A percentile compares a stretch with the other conserved stretches of the same genome.
phyloP scores from a whole-genome alignment of 1,140 invertebrate genomes.

The Cephus cinctus region DNA sequence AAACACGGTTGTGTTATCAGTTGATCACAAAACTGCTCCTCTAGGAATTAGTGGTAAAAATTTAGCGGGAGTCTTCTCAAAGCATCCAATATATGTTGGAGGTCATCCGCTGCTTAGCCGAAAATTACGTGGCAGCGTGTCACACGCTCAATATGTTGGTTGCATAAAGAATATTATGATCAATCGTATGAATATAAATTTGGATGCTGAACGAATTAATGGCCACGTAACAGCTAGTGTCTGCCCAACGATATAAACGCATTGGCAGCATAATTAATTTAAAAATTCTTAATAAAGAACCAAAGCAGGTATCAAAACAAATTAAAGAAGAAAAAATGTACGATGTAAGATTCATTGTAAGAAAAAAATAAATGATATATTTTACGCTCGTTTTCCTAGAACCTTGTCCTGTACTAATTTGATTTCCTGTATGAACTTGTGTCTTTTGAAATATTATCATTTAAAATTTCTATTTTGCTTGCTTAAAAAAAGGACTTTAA shows the following conservation, averaged over 20 bases:
- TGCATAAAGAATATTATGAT: constrained; percentile 78
- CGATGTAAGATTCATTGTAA: too few species aligned
- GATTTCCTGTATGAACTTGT: too few species aligned
- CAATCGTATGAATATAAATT: constrained; percentile 59
- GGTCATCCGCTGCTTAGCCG: constrained; percentile 70
- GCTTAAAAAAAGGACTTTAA: too few species aligned
- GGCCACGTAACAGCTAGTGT: constrained; percentile 70
- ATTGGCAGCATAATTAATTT: constrained; percentile 1
- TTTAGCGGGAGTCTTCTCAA: constrained; percentile 72
- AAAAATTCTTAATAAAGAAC: too few species aligned
- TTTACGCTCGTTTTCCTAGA: too few species aligned
- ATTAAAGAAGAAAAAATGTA: too few species aligned
- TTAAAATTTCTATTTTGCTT: too few species aligned
- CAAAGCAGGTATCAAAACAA: too few species aligned
- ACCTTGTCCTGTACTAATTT: too few species aligned
- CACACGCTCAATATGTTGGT: constrained; percentile 73
- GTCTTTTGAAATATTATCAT: too few species aligned
- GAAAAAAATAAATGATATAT: too few species aligned
- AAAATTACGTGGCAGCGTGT: constrained; percentile 60
- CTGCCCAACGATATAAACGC: constrained; percentile 68
- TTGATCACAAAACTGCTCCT: constrained; percentile 72
- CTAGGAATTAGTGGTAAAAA: constrained; percentile 67
- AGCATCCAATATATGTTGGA: constrained; percentile 85
- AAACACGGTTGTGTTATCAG: constrained; percentile 77
- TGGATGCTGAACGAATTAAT: constrained; percentile 62